Evolutionary conservation across 2,888 invertebrate genomes (phyloP).

Genomic region (Microdon myrmicae): DNA sequence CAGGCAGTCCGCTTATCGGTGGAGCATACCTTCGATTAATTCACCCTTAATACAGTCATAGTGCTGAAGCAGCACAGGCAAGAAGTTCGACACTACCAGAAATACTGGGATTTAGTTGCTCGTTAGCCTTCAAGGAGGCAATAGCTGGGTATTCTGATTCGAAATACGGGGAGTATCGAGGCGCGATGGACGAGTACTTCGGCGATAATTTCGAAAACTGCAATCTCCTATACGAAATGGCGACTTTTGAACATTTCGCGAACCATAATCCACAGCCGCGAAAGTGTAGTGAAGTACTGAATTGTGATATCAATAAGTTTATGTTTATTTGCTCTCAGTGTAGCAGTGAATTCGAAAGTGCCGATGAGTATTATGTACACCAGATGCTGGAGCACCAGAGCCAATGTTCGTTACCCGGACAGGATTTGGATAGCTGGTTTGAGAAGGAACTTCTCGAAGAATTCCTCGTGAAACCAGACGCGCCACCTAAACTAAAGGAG

Average conservation of each 20-base stretch:
- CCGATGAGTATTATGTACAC: constrained; percentile 34
- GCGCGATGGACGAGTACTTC: constrained; percentile 31
- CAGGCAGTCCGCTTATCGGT: background rate
- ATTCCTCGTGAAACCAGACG: constrained; percentile 16
- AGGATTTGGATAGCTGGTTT: constrained; percentile 28
- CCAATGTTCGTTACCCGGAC: constrained; percentile 7
- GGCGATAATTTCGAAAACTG: constrained; percentile 33
- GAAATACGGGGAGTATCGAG: too few species aligned
- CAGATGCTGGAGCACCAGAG: constrained; percentile 38
- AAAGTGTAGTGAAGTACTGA: constrained; percentile 41
- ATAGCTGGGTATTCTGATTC: background rate
- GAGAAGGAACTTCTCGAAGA: constrained; percentile 34
- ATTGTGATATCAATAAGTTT: constrained; percentile 47
- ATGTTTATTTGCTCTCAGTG: constrained; percentile 46
- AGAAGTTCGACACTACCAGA: constrained; percentile 21
- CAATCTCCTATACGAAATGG: constrained; percentile 30
- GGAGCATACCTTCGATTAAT: too few species aligned
- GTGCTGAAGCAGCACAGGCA: too few species aligned
- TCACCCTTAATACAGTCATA: too few species aligned
- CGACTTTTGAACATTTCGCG: constrained; percentile 33
- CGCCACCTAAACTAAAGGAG: constrained; percentile 19
- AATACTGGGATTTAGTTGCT: constrained; percentile 45
- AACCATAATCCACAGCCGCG: constrained; percentile 43
- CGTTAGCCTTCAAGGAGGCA: constrained; percentile 36
- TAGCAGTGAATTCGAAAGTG: constrained; percentile 39